Base-by-base conservation (phyloP, 2,888 invertebrate species). In the Alcis repandata region DNA sequence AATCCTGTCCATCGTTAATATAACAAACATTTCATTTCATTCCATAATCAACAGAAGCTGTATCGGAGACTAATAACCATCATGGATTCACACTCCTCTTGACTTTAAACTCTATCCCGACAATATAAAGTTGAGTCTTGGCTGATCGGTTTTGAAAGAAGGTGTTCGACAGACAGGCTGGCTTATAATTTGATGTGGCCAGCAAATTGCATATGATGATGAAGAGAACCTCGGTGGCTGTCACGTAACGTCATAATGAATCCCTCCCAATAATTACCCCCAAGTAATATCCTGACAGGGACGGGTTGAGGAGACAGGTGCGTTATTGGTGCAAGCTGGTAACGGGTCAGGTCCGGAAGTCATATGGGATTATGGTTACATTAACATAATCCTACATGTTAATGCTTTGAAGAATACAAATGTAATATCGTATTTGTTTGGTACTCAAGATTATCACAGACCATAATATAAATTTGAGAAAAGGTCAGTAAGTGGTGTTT, bases 211-310 rank as follows among this genome's bases (percentile, higher is more conserved):
- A 83, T 75, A 75, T 74, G 78, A 77, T 78, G 81, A 80, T 80
- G 81, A 78, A 78, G 76, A 75, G 76, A 75, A 78, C 78, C 79
- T 79, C 82, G 66, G 78, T 78, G 77, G 76, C 83, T 84, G 89
- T 90, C 89, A 90, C 89, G 89, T 90, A 90, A 86, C 84, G 70
- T 86, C 83, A 87, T 89, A 89, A 91, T 90, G 88, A 86, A 85
- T 75, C 84, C 86, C 82, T 81, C 82, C 79, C 79, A 86, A 87
- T 90, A 91, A 91, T 90, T 90, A 89, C 77, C 79, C 76, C 71
- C 77, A 69, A 79, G 82, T 85, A 87, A 88, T 86, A 85, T 85
- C 80, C 79, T 80, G 76, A 66, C 75, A 75, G 79, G 67, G 76
- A 70, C 68, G 80, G 59, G 79, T 56, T 78, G 13, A 59, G 60